Conservation (phyloP, 2,888 invertebrate genomes). For the Drosophila hawaiiensis region DNA sequence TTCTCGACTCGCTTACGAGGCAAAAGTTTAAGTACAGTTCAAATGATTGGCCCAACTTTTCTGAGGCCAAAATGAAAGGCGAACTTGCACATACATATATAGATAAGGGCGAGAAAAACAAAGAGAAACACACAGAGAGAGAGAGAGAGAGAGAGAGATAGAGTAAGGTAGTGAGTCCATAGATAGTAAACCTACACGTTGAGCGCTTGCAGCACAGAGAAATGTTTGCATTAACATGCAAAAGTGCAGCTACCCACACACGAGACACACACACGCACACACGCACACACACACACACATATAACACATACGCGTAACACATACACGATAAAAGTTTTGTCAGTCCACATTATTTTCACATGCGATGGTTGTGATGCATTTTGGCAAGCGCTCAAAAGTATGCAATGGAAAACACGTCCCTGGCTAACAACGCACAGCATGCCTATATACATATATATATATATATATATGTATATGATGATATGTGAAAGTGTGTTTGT, state of each 20-base stretch:
- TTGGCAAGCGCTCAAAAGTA: constrained; percentile 57
- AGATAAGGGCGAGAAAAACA: background rate
- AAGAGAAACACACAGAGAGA: background rate
- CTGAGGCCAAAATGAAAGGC: constrained; percentile 44
- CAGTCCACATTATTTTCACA: constrained; percentile 41
- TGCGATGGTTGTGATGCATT: constrained; percentile 45
- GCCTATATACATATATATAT: constrained; percentile 3
- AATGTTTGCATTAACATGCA: constrained; percentile 68
- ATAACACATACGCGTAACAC: constrained; percentile 11
- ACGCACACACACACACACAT: constrained; percentile 9
- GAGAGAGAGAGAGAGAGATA: too few species aligned
- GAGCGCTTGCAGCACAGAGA: constrained; percentile 46
- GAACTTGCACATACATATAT: constrained; percentile 8
- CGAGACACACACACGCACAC: constrained; percentile 19
- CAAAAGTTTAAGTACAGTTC: constrained; percentile 60
- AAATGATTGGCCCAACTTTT: constrained; percentile 57
- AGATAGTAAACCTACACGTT: constrained; percentile 60
- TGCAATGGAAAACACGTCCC: constrained; percentile 43
- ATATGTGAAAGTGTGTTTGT: constrained; percentile 2
- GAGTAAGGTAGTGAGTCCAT: constrained; percentile 4
- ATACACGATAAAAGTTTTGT: constrained; percentile 29
- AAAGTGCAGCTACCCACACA: constrained; percentile 50
- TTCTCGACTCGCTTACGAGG: constrained; percentile 44
- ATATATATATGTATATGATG: background rate
- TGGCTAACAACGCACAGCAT: constrained; percentile 19